Evolutionary conservation across 2,888 invertebrate species (phyloP), one percentile per base, ranked within the genome.

Genomic region (Stenurella melanura): DNA sequence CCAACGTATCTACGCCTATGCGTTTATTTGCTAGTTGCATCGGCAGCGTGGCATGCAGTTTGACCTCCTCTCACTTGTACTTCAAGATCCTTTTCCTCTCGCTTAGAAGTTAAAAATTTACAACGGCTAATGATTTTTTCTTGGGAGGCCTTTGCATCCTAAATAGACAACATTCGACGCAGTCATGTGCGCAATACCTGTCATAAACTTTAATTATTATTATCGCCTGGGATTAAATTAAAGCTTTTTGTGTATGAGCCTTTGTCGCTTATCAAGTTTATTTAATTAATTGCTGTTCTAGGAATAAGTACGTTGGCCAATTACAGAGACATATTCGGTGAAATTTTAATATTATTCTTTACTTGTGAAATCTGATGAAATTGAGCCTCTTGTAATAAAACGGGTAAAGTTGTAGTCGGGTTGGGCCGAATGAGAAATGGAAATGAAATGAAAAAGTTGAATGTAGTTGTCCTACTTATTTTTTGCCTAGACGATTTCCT

Each of bases 21-120:
- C 21, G 12, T 58, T 58, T 11, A 12, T 58, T 58, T 11, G 19
- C 58, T 58, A 58, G 19, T 21, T 58, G 15, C 72, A 26, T 73
- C 66, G 63, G 66, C 66, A 30, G 66, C 18, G 21, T 38, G 73
- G 56, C 57, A 30, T 61, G 74, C 68, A 61, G 69, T 50, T 74
- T 74, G 74, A 74, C 74, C 74, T 74, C 73, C 73, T 74, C 69
- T 74, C 74, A 56, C 74, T 74, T 68, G 54, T 42, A 60, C 56
- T 30, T 54, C 63, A 61, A 74, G 68, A 74, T 69, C 69, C 57
- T 69, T 68, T 69, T 58, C 57, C 69, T 34, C 57, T 69, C 69
- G n/a, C 68, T 21, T 26, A 26, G 26, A 58, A 54, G 21, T 56
- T 56, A 68, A 56, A 56, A 68, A 66, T 19, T 38, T 38, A 66